These are phyloP conservation scores for Nettapus auritus DNA, from an alignment of 2,113 vertebrate species.

Conservation along the genomic window DNA sequence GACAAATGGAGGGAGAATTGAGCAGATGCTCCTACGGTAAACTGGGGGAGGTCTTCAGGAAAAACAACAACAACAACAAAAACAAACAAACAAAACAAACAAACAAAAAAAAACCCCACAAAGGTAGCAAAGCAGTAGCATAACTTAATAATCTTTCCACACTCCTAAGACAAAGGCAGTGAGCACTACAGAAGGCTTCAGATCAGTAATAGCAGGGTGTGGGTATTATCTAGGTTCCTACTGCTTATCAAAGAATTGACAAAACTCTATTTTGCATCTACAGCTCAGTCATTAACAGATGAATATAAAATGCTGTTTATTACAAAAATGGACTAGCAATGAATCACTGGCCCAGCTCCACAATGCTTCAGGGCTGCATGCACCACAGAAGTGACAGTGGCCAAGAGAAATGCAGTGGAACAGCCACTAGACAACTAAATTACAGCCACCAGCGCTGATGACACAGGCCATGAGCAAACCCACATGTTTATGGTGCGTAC, in stretches of 20 bases:
- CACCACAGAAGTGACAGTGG: background rate
- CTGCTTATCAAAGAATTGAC: background rate
- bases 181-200: background rate
- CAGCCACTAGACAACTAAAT: background rate
- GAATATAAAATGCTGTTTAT: background rate
- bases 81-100: too few relatives aligned
- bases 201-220: background rate
- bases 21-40: background rate
- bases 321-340: background rate
- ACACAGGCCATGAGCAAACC: background rate
- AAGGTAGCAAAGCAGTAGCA: background rate
- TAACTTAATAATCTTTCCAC: background rate
- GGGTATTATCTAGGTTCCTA: background rate
- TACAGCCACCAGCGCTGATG: background rate
- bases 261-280: background rate
- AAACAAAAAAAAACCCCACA: too few relatives aligned
- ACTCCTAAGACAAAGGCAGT: background rate
- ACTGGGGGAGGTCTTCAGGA: background rate
- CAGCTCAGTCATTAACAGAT: background rate
- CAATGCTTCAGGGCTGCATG: background rate
- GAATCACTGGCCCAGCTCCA: background rate
- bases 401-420: background rate
- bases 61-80: background rate
- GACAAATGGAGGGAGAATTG: rapidly evolving
- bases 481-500: background rate